These are phyloP conservation scores for Andrena bucephala DNA, from an alignment of 2,888 invertebrate genomes.

Conservation along the genomic window DNA sequence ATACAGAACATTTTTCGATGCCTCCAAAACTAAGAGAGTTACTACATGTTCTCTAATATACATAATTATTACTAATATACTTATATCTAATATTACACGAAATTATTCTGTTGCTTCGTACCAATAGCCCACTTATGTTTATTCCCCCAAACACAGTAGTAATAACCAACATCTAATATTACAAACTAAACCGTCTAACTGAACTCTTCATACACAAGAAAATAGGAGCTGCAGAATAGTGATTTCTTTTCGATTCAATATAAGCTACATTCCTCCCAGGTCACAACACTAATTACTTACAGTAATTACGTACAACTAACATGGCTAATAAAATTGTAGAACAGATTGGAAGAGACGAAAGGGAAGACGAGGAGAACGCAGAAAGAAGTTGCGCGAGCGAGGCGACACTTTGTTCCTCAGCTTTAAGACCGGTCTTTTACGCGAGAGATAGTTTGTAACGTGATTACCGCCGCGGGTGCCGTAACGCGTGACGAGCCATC, in stretches of 20 bases:
- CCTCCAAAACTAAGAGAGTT: too few relatives aligned
- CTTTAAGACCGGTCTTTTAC: constrained; percentile 24
- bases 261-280: not conserved
- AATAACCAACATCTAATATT: too few relatives aligned
- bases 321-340: not conserved
- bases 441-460: not conserved
- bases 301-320: not conserved
- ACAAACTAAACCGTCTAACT: too few relatives aligned
- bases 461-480: constrained; percentile 18
- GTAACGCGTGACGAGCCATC: constrained; percentile 23
- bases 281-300: not conserved
- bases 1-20: too few relatives aligned
- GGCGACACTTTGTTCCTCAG: constrained; percentile 1
- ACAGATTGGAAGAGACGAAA: too few relatives aligned
- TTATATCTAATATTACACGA: too few relatives aligned
- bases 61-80: too few relatives aligned
- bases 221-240: not conserved
- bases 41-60: too few relatives aligned
- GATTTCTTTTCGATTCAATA: not conserved
- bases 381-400: not conserved
- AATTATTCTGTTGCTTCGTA: too few relatives aligned
- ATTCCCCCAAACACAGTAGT: too few relatives aligned
- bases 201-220: not conserved
- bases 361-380: too few relatives aligned
- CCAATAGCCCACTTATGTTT: too few relatives aligned